Conservation (phyloP, 2,797 vertebrate genomes). For the Megalops cyprinoides region DNA sequence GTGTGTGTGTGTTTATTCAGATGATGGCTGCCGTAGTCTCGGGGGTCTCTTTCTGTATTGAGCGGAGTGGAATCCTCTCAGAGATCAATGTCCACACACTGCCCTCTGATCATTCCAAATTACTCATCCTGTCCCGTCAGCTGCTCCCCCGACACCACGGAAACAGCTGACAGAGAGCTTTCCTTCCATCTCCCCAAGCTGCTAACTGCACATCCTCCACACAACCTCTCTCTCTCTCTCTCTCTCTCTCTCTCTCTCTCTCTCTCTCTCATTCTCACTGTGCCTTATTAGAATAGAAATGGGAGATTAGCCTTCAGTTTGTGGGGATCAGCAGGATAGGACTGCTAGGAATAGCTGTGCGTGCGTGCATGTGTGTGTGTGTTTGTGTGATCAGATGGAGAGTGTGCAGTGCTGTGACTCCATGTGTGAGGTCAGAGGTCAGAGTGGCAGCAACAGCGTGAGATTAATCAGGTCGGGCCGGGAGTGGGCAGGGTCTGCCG, state of each 20-base stretch:
- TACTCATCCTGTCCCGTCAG: slow-evolving; percentile 75
- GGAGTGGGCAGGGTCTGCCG: too few species aligned
- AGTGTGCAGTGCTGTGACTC: neutral
- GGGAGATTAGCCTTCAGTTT: too few species aligned
- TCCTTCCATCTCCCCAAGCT: slow-evolving; percentile 57
- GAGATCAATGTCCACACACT: slow-evolving; percentile 72
- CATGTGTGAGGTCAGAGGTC: neutral
- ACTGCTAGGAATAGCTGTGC: too few species aligned
- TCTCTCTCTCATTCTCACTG: slow-evolving; percentile 37
- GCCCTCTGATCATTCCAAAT: slow-evolving; percentile 61
- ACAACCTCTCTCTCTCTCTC: slow-evolving; percentile 55
- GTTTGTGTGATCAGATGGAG: slow-evolving; percentile 68
- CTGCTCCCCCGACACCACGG: slow-evolving; percentile 64
- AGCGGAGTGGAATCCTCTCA: slow-evolving; percentile 67
- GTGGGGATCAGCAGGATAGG: too few species aligned
- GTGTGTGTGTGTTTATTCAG: neutral
- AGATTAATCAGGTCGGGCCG: too few species aligned
- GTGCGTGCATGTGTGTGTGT: slow-evolving; percentile 45
- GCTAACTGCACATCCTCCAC: too few species aligned
- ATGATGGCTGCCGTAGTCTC: neutral
- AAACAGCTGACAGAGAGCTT: slow-evolving; percentile 77
- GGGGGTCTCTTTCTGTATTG: neutral
- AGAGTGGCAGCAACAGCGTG: too few species aligned
- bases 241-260: slow-evolving; percentile 58
- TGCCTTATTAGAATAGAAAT: too few species aligned